Evolutionary conservation across 2,888 invertebrate species (phyloP).

Genomic region (Drymonia ruficornis): DNA sequence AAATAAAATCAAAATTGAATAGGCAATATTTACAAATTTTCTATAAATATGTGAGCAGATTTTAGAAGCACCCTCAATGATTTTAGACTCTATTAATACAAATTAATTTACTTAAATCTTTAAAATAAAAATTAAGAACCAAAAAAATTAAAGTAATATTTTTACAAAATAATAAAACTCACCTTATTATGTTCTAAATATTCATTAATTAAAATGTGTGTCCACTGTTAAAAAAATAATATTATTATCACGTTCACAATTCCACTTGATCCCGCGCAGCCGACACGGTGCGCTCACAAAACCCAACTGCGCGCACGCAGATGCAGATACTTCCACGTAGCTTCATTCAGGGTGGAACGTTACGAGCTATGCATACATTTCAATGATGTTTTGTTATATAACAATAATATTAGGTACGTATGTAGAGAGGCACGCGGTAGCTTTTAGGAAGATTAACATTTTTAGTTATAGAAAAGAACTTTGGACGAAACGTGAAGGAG

Average conservation of each 20-base stretch:
- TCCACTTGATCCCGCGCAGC: constrained; percentile 33
- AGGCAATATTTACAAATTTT: too few relatives aligned
- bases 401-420: constrained; percentile 1
- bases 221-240: constrained; percentile 5
- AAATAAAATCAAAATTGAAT: too few relatives aligned
- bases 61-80: too few relatives aligned
- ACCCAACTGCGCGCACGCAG: constrained; percentile 25
- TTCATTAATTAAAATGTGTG: constrained; percentile 7
- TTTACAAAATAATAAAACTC: background rate
- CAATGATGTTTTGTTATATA: constrained; percentile 26
- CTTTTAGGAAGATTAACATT: too few relatives aligned
- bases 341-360: constrained; percentile 30
- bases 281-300: constrained; percentile 30
- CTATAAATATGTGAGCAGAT: too few relatives aligned
- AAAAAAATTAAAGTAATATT: too few relatives aligned
- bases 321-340: constrained; percentile 16
- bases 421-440: background rate
- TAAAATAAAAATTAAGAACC: too few relatives aligned
- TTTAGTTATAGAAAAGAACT: too few relatives aligned
- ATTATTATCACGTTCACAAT: constrained; percentile 22
- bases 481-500: too few relatives aligned
- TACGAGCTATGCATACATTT: constrained; percentile 24
- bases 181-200: constrained; percentile 19
- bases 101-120: too few relatives aligned
- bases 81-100: too few relatives aligned